Evolutionary conservation across 2,888 invertebrate genomes (phyloP).

Genomic region (Sinodicranocentrus sp.): DNA sequence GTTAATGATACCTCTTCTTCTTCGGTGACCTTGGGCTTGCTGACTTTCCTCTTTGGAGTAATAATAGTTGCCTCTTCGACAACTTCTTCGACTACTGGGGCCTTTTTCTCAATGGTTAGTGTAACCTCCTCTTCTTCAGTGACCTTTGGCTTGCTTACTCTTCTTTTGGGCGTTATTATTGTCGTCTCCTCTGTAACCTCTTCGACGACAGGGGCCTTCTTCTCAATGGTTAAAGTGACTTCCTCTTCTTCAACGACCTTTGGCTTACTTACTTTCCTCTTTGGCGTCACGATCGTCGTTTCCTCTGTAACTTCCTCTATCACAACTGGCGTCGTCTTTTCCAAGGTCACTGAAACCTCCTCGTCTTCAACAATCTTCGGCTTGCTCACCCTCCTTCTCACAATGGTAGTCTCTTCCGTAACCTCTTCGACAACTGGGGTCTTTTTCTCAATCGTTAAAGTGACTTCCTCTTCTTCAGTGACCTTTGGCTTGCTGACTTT

Average conservation of each 20-base stretch:
- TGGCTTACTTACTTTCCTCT: background rate
- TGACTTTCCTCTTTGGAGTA: background rate
- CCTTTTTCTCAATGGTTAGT: background rate
- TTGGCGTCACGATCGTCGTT: background rate
- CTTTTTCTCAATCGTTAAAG: too few relatives aligned
- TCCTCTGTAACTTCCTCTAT: background rate
- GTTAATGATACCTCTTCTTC: too few relatives aligned
- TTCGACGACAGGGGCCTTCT: background rate
- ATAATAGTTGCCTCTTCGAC: background rate
- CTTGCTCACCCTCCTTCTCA: background rate
- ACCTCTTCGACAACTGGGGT: too few relatives aligned
- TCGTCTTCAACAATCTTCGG: background rate
- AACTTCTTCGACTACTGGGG: background rate
- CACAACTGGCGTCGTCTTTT: background rate
- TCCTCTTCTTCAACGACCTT: background rate
- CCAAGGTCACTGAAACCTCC: background rate
- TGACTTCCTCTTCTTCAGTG: too few relatives aligned
- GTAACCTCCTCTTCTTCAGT: background rate
- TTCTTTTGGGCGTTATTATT: too few relatives aligned
- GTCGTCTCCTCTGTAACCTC: too few relatives aligned
- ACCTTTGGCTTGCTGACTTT: too few relatives aligned
- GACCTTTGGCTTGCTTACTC: background rate
- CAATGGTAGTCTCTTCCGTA: too few relatives aligned
- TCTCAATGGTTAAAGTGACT: background rate
- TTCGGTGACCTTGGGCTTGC: too few relatives aligned